Conservation (phyloP, 2,888 invertebrate species). For the Belgica antarctica region DNA sequence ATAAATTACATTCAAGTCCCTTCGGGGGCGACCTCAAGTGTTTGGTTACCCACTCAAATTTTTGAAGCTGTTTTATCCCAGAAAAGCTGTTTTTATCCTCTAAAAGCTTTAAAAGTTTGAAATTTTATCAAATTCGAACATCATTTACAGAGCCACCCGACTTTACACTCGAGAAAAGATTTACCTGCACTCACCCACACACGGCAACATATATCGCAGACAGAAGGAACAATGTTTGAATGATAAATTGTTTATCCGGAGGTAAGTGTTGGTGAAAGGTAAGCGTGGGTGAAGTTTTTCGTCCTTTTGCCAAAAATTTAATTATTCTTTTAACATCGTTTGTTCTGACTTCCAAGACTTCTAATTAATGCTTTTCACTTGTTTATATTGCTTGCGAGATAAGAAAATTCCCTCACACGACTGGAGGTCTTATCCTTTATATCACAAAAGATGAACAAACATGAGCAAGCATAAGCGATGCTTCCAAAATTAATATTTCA, state of each 20-base stretch:
- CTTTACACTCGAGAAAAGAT: neutral
- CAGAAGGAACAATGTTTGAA: no score
- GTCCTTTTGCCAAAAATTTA: conserved; percentile 8
- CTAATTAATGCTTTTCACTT: conserved; percentile 13
- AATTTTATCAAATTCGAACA: no score
- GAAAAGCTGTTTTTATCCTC: no score
- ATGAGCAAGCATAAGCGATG: neutral
- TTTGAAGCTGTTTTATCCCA: no score
- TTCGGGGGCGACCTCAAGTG: no score
- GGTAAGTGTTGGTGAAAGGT: neutral
- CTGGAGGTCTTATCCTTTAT: neutral
- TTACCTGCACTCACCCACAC: neutral
- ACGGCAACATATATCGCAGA: no score
- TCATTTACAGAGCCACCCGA: no score
- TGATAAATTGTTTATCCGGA: conserved; percentile 6
- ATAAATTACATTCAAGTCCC: conserved; percentile 19
- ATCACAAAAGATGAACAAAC: neutral
- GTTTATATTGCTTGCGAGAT: neutral
- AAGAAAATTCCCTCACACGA: no score
- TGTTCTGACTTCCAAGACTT: neutral
- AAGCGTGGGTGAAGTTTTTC: no score
- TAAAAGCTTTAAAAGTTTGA: no score
- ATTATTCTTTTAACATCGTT: neutral
- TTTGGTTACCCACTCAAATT: no score
- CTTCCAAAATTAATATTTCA: conserved; percentile 23